Evolutionary conservation across 2,797 vertebrate species (phyloP).

Genomic region (Ctenochaetus hawaiiensis): DNA sequence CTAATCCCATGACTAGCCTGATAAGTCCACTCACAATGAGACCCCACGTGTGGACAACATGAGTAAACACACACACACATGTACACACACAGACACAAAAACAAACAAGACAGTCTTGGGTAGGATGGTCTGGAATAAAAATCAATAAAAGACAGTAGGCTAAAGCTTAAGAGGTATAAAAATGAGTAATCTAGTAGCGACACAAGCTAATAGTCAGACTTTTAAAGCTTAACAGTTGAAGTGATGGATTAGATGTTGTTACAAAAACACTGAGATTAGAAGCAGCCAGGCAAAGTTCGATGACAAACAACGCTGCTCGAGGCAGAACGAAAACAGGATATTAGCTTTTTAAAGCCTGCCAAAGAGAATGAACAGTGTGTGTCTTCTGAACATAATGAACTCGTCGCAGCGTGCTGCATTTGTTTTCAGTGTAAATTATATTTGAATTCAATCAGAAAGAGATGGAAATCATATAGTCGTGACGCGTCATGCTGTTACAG

Average conservation of each 20-base stretch:
- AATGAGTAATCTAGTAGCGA: conserved; percentile 51
- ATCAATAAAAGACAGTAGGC: conserved; percentile 66
- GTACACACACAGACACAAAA: conserved; percentile 38
- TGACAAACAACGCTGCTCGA: conserved; percentile 43
- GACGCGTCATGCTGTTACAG: conserved; percentile 27
- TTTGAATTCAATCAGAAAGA: conserved; percentile 17
- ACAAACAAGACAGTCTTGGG: background rate
- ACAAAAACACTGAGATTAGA: conserved; percentile 73
- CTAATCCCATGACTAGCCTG: conserved; percentile 86
- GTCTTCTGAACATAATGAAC: conserved; percentile 12
- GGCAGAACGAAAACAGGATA: conserved; percentile 9
- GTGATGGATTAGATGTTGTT: conserved; percentile 72
- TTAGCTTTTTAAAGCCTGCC: conserved; percentile 2
- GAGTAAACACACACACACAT: conserved; percentile 49
- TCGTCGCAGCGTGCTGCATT: conserved; percentile 4
- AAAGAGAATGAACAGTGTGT: background rate
- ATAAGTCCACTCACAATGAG: conserved; percentile 80
- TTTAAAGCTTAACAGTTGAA: conserved; percentile 65
- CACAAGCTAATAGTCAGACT: conserved; percentile 41
- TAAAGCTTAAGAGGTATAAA: conserved; percentile 58
- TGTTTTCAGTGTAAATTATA: conserved; percentile 25
- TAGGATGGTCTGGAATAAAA: conserved; percentile 58
- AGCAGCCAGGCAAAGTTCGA: conserved; percentile 14
- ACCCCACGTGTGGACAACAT: conserved; percentile 63
- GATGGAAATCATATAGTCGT: background rate